Percentiles rank a stretch among this genome's conserved stretches.
Evolutionary conservation across 2,113 vertebrate species (phyloP).

Genomic region (Acanthochromis polyacanthus): DNA sequence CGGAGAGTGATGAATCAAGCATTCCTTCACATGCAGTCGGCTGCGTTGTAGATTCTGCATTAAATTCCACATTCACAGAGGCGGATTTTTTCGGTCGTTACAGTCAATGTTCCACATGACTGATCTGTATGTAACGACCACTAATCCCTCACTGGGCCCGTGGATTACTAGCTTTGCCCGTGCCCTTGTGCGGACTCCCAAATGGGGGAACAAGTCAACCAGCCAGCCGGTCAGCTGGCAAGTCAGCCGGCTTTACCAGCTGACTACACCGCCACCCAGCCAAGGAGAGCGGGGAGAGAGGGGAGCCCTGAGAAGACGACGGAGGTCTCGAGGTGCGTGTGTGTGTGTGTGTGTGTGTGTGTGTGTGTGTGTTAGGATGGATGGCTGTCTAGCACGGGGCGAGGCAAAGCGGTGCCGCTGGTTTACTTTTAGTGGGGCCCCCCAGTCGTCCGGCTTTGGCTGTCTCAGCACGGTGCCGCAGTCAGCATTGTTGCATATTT

Average conservation of each 20-base stretch:
- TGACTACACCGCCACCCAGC: neutral
- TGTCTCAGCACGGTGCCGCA: slow-evolving; percentile 93
- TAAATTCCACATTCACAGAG: slow-evolving; percentile 39
- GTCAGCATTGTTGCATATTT: slow-evolving; percentile 99
- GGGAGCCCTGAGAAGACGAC: slow-evolving; percentile 28
- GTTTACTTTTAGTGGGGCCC: slow-evolving; percentile 64
- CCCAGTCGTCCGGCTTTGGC: slow-evolving; percentile 84
- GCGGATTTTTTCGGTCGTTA: slow-evolving; percentile 13
- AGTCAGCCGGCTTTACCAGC: slow-evolving; percentile 27
- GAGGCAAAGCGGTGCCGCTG: slow-evolving; percentile 30
- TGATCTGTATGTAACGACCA: slow-evolving; percentile 59
- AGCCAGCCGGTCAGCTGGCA: slow-evolving; percentile 22
- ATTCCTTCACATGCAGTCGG: slow-evolving; percentile 6
- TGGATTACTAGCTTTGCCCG: slow-evolving; percentile 64
- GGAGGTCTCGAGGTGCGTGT: slow-evolving; percentile 4
- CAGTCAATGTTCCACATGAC: slow-evolving; percentile 60
- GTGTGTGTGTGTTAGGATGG: slow-evolving; percentile 7
- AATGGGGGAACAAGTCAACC: slow-evolving; percentile 36
- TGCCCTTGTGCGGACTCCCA: slow-evolving; percentile 53
- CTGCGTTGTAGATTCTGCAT: slow-evolving; percentile 20
- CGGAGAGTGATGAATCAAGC: slow-evolving; percentile 13
- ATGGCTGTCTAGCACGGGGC: neutral
- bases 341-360: slow-evolving; percentile 8
- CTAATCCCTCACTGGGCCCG: slow-evolving; percentile 61
- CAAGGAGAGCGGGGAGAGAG: slow-evolving; percentile 10